Base-by-base conservation (phyloP, 2,888 invertebrate species). In the Aphrophora alni region DNA sequence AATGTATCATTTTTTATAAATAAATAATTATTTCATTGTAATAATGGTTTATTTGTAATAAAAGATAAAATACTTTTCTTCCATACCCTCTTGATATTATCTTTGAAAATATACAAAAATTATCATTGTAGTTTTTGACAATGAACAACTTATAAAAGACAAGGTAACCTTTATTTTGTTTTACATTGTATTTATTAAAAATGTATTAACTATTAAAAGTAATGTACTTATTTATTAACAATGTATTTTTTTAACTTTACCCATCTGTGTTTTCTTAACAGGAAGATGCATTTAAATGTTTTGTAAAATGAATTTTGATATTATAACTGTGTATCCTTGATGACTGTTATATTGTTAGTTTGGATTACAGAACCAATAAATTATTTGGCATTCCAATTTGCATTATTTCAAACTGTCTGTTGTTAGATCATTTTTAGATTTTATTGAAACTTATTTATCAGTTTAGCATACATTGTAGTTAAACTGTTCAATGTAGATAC, bases 201-300 rank as follows among this genome's bases (percentile, higher is more conserved):
- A 21, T 44, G 44, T 59, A 59, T 21, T 59, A 59, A 59, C 21
- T 59, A 59, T 59, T 21, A 59, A 59, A 21, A 59, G 5, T 21
- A 59, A 3, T 21, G 59, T 59, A 59, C 59, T 59, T 59, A 59
- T 59, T 59, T 59, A 59, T 59, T 59, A 59, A 59, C n/a, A 59
- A 59, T 21, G 5, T 59, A 59, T 59, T 59, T 59, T 59, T 21
- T 21, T 14, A 44, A 44, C 14, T 44, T 44, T 5, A 33, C 33
- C 8, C 21, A 21, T 21, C 59, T 3, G 59, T 21, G 21, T 59
- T 59, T 59, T 59, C 21, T 59, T 59, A 21, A 59, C 59, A 59
- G 59, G n/a, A 21, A 59, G 59, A 59, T 59, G 59, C 59, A 59
- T 59, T 59, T 59, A 59, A 59, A 21, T 59, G 59, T 59, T 59